phyloP scores from a whole-genome alignment of 1,140 invertebrate species.

The Zaprionus africanus region DNA sequence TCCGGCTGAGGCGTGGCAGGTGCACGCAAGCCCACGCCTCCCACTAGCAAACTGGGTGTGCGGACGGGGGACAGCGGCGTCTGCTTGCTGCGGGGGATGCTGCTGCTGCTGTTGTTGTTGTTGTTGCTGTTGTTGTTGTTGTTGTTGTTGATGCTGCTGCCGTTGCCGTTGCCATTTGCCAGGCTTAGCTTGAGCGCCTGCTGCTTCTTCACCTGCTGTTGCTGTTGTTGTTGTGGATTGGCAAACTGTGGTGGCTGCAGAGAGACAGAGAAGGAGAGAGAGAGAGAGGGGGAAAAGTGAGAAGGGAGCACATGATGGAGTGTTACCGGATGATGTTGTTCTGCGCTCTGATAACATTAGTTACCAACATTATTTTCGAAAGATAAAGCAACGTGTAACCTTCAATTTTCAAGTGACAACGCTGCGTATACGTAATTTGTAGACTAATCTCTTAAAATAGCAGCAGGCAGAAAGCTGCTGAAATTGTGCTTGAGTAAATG shows the following conservation, averaged over 20 bases:
- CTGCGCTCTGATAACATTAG: neutral
- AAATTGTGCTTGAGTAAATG: too few relatives aligned
- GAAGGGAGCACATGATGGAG: neutral
- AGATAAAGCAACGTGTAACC: neutral
- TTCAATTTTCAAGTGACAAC: neutral
- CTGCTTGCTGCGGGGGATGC: conserved; percentile 13
- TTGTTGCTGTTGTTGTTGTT: conserved; percentile 30
- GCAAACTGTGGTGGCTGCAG: conserved; percentile 83
- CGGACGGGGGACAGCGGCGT: conserved; percentile 59
- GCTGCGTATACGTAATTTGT: conserved; percentile 1
- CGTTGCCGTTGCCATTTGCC: conserved; percentile 38
- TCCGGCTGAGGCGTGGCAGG: conserved; percentile 87
- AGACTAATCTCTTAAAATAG: neutral
- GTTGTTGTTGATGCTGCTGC: conserved; percentile 3
- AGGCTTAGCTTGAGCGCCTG: conserved; percentile 38
- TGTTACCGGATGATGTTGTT: neutral
- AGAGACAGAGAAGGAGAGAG: conserved; percentile 16
- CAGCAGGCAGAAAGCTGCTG: neutral
- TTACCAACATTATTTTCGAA: neutral
- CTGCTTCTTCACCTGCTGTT: conserved; percentile 29
- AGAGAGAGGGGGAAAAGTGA: neutral
- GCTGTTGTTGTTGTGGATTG: conserved; percentile 58
- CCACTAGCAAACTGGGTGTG: conserved; percentile 59
- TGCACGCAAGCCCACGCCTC: conserved; percentile 51
- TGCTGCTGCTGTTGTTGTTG: conserved; percentile 12